Conservation (phyloP, 2,797 vertebrate genomes). For the Ciconia nigra region DNA sequence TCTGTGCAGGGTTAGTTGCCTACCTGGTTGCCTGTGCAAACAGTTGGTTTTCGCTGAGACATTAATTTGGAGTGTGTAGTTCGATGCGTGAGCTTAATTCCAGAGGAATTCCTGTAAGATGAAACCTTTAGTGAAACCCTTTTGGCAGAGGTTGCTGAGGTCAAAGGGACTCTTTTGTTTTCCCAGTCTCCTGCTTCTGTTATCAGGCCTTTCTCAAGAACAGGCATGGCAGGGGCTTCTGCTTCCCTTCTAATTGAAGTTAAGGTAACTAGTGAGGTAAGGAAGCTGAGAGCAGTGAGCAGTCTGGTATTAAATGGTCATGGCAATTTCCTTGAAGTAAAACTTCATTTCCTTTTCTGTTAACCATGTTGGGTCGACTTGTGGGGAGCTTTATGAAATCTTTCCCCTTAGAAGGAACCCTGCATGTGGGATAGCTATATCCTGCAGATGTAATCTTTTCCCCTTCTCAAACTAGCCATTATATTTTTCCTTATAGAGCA, state of each 20-base stretch:
- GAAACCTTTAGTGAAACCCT: not conserved
- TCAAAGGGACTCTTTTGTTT: not conserved
- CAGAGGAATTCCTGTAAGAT: not conserved
- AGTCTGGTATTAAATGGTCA: not conserved
- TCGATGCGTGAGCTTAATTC: not conserved
- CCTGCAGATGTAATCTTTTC: not conserved
- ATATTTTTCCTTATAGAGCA: not conserved
- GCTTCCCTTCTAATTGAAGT: not conserved
- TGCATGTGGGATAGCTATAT: not conserved
- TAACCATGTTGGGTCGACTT: not conserved
- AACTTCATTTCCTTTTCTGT: not conserved
- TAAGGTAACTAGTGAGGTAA: not conserved
- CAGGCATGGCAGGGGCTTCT: not conserved
- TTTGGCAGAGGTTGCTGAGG: not conserved
- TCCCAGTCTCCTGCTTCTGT: not conserved
- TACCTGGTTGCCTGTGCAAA: not conserved
- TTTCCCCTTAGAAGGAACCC: not conserved
- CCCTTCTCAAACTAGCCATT: not conserved
- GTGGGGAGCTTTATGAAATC: not conserved
- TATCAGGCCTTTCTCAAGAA: not conserved
- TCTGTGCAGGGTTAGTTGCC: not conserved
- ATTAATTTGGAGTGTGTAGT: not conserved
- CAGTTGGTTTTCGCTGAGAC: not conserved
- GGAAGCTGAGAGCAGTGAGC: not conserved
- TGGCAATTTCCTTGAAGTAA: not conserved